phyloP scores from a whole-genome alignment of 2,888 invertebrate species.

The Tetrapedia diversipes region DNA sequence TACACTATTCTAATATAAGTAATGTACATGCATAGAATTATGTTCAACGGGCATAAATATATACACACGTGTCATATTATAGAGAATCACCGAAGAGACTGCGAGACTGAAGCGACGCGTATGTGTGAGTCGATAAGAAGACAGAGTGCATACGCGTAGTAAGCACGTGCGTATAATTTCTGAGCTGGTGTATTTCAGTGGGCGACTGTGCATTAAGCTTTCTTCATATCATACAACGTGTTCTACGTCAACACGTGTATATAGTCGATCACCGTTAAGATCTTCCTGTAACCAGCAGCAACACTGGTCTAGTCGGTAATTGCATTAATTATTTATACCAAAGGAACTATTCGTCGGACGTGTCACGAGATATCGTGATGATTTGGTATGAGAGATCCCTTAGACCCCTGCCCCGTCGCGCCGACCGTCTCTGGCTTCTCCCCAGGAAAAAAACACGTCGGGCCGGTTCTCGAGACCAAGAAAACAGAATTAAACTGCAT shows the following conservation, averaged over 20 bases:
- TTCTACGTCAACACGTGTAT: slow-evolving; percentile 10
- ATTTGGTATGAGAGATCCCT: slow-evolving; percentile 45
- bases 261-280: too few species aligned
- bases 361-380: neutral
- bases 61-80: slow-evolving; percentile 21
- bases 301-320: too few species aligned
- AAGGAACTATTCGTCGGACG: neutral
- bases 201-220: slow-evolving; percentile 43
- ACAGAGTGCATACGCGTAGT: slow-evolving; percentile 32
- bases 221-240: slow-evolving; percentile 26
- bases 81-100: too few species aligned
- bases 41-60: slow-evolving; percentile 24
- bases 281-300: too few species aligned
- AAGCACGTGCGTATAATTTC: slow-evolving; percentile 57
- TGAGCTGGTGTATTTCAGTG: slow-evolving; percentile 44
- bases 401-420: slow-evolving; percentile 10
- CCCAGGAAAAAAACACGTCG: slow-evolving; percentile 70
- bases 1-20: slow-evolving; percentile 31
- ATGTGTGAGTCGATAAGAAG: slow-evolving; percentile 34
- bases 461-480: slow-evolving; percentile 70
- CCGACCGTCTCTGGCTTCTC: too few species aligned
- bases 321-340: neutral
- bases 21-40: too few species aligned
- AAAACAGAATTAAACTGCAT: slow-evolving; percentile 70
- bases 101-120: neutral